phyloP scores from a whole-genome alignment of 2,113 vertebrate species.

The Zeus faber region DNA sequence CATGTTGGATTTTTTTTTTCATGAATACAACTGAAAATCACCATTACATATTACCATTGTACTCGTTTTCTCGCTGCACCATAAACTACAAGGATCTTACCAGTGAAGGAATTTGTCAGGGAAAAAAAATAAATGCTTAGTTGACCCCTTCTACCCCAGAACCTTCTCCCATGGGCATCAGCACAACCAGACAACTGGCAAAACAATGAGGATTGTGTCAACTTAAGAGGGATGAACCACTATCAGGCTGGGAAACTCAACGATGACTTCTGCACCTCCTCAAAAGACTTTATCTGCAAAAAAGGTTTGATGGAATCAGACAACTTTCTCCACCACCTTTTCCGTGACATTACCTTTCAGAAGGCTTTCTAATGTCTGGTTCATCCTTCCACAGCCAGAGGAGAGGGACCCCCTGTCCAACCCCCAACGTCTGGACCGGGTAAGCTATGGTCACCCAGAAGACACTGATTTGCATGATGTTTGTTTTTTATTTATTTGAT shows the following conservation, averaged over 20 bases:
- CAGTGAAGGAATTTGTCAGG: too few species aligned
- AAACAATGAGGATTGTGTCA: conserved; percentile 68
- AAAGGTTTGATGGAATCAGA: conserved; percentile 54
- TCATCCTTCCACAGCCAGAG: conserved; percentile 55
- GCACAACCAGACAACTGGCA: conserved; percentile 73
- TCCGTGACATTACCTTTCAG: background rate
- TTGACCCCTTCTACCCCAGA: too few species aligned
- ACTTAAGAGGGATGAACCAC: conserved; percentile 53
- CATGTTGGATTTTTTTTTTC: too few species aligned
- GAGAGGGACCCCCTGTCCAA: conserved; percentile 66
- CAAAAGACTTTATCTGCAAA: conserved; percentile 68
- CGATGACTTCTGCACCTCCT: conserved; percentile 60
- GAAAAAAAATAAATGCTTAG: too few species aligned
- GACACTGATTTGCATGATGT: too few species aligned
- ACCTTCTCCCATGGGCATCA: conserved; percentile 56
- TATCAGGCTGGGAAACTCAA: conserved; percentile 45
- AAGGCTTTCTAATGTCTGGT: background rate
- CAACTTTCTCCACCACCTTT: background rate
- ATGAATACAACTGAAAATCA: too few species aligned
- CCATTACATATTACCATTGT: too few species aligned
- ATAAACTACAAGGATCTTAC: too few species aligned
- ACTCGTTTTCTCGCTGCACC: too few species aligned
- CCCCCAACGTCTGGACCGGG: conserved; percentile 77
- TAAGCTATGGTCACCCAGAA: too few species aligned
- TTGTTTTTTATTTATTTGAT: too few species aligned